phyloP scores from a whole-genome alignment of 2,888 invertebrate species.

The Malacosoma neustria region DNA sequence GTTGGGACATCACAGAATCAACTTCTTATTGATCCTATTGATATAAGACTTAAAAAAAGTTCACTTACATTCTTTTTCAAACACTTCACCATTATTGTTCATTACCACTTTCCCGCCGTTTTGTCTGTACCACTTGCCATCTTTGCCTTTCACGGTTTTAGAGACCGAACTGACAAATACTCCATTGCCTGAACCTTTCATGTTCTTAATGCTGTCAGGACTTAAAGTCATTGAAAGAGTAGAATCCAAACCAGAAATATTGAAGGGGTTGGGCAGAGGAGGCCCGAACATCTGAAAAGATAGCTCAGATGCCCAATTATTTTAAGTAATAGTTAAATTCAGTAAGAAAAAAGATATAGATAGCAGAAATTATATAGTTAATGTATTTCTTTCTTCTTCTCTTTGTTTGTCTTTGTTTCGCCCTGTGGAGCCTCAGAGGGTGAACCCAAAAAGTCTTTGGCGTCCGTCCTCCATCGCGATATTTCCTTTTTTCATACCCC shows the following conservation, averaged over 20 bases:
- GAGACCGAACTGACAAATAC: not conserved
- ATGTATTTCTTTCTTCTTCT: too few relatives aligned
- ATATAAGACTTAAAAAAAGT: not conserved
- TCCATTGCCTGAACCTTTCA: constrained; percentile 1
- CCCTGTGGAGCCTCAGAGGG: too few relatives aligned
- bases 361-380: too few relatives aligned
- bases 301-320: not conserved
- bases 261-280: constrained; percentile 1
- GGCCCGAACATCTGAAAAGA: not conserved
- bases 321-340: not conserved
- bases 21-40: not conserved
- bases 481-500: too few relatives aligned
- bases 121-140: constrained; percentile 11
- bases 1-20: too few relatives aligned
- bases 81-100: constrained; percentile 8
- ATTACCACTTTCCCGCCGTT: not conserved
- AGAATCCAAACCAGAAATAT: not conserved
- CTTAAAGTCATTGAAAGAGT: constrained; percentile 5
- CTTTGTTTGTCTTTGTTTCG: too few relatives aligned
- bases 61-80: constrained; percentile 6
- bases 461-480: too few relatives aligned
- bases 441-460: too few relatives aligned
- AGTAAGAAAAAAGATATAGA: too few relatives aligned
- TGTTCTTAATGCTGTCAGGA: constrained; percentile 14
- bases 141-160: not conserved